phyloP scores from a whole-genome alignment of 2,113 vertebrate species.

The Psittacus erithacus region DNA sequence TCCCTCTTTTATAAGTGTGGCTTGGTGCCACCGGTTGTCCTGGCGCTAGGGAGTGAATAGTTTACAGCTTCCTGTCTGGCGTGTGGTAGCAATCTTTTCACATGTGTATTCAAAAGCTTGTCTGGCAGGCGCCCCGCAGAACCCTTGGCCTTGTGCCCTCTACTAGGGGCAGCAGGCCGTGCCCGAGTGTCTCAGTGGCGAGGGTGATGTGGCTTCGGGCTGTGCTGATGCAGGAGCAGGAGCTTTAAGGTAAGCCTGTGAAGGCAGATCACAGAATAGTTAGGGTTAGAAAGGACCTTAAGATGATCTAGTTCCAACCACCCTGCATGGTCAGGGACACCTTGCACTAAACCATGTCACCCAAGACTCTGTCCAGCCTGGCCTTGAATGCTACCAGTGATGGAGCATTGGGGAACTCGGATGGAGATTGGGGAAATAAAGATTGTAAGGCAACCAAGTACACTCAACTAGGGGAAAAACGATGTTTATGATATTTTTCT shows the following conservation, averaged over 20 bases:
- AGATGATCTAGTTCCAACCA: not conserved
- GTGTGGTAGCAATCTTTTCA: rapidly evolving
- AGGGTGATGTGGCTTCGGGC: rapidly evolving
- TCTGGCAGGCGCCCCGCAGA: rapidly evolving
- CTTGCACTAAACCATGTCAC: not conserved
- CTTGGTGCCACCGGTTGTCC: rapidly evolving
- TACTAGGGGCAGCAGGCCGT: not conserved
- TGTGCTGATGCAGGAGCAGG: not conserved
- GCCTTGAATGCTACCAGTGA: not conserved
- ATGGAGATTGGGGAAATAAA: not conserved
- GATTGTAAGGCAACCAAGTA: rapidly evolving
- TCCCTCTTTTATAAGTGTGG: not conserved
- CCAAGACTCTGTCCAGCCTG: rapidly evolving
- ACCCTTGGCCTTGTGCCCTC: not conserved
- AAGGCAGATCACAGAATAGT: not conserved
- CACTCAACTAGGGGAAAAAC: not conserved
- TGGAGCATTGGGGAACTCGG: not conserved
- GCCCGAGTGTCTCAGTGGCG: rapidly evolving
- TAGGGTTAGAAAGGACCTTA: not conserved
- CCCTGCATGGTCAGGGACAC: not conserved
- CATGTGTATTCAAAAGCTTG: rapidly evolving
- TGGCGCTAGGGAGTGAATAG: rapidly evolving
- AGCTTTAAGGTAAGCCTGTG: rapidly evolving
- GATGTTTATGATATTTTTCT: rapidly evolving
- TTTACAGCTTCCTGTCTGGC: rapidly evolving